Percentiles rank a stretch among this genome's conserved stretches.
These are phyloP conservation scores for Euphysa ruthae DNA, from an alignment of 30 jellyfish, hydroid and myxozoan species.

Conservation along the genomic window DNA sequence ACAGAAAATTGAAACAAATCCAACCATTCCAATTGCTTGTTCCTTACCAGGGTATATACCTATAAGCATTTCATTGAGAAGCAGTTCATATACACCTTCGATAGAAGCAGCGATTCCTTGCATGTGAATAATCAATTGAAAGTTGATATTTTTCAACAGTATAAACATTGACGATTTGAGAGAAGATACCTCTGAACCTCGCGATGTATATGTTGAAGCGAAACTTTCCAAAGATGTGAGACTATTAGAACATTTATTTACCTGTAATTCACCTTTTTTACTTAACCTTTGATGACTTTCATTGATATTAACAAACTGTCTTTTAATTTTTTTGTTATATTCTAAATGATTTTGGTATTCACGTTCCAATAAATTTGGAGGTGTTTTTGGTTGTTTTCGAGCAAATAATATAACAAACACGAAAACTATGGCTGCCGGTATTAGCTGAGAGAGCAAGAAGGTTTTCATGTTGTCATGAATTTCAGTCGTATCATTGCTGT, in stretches of 20 bases:
- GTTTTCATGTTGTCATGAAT: conserved; percentile 20
- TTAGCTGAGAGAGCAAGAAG: conserved; percentile 25
- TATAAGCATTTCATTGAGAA: conserved; percentile 58
- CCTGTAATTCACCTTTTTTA: too few species aligned
- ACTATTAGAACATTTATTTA: too few species aligned
- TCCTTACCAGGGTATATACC: conserved; percentile 67
- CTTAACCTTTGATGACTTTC: too few species aligned
- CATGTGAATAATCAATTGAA: conserved; percentile 15
- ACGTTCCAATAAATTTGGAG: conserved; percentile 48
- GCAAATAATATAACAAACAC: conserved; percentile 27
- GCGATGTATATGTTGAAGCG: not conserved
- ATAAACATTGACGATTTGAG: not conserved
- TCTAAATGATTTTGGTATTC: not conserved
- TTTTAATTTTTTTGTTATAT: not conserved
- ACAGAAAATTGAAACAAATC: conserved; percentile 33
- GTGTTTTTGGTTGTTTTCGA: conserved; percentile 51
- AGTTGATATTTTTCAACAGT: conserved; percentile 13
- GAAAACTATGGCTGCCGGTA: conserved; percentile 40
- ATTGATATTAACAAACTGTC: not conserved
- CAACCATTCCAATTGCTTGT: conserved; percentile 53
- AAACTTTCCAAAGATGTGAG: not conserved
- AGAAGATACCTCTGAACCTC: not conserved
- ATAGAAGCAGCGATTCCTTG: conserved; percentile 42
- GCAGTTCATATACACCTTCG: conserved; percentile 50
- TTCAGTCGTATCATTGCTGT: not conserved